Evolutionary conservation across 2,113 vertebrate species (phyloP).

Genomic region (Podilymbus podiceps): DNA sequence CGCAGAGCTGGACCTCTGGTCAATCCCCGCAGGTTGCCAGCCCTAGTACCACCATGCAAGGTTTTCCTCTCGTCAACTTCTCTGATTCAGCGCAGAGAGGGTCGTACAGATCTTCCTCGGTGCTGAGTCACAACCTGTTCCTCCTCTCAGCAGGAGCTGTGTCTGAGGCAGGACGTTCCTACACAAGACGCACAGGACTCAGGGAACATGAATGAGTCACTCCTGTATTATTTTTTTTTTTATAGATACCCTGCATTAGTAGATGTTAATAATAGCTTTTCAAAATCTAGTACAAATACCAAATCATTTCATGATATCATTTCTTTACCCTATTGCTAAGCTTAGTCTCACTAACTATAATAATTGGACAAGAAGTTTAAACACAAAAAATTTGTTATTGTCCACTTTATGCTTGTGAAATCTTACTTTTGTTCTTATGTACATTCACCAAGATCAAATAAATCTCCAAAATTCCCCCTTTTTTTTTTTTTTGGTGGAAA

Average conservation of each 20-base stretch:
- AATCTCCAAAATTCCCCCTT: not conserved
- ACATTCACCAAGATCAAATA: not conserved
- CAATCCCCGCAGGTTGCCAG: not conserved
- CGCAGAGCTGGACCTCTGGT: fast-evolving
- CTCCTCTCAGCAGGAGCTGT: constrained; percentile 18
- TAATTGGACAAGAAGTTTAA: not conserved
- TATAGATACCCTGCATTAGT: not conserved
- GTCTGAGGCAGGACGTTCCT: constrained; percentile 33
- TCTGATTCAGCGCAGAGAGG: not conserved
- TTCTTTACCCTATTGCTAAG: not conserved
- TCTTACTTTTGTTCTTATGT: fast-evolving
- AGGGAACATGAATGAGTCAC: not conserved
- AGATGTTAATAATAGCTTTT: not conserved
- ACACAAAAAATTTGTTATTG: not conserved
- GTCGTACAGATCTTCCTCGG: not conserved
- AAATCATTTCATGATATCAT: not conserved
- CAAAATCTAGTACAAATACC: not conserved
- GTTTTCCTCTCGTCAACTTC: not conserved
- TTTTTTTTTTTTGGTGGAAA: not conserved
- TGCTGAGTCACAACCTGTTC: constrained; percentile 20
- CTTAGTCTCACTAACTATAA: not conserved
- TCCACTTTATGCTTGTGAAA: not conserved
- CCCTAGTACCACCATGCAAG: fast-evolving
- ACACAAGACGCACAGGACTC: not conserved
- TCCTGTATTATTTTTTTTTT: not conserved